Conservation (phyloP, 1,140 invertebrate species). For the Caenorhabditis briggsae region DNA sequence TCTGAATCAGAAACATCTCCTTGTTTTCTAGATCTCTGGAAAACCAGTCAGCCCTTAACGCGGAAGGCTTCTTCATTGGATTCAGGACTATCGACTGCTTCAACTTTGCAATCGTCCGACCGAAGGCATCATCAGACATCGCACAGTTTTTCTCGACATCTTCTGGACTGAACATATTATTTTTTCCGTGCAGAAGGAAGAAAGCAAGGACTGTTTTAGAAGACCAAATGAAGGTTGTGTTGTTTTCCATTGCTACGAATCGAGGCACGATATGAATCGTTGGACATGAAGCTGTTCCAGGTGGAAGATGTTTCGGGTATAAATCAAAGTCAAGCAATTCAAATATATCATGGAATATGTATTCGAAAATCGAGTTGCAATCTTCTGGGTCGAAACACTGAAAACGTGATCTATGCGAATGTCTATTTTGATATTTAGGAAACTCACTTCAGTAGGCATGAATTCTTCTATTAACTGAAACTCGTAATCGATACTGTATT, state of each 20-base stretch:
- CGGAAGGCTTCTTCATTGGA: background rate
- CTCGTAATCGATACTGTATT: conserved; percentile 18
- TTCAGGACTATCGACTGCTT: conserved; percentile 14
- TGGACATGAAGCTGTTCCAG: background rate
- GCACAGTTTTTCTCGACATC: background rate
- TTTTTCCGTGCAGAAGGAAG: background rate
- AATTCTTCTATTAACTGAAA: conserved; percentile 25
- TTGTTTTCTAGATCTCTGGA: background rate
- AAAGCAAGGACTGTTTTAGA: background rate
- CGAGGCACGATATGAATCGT: conserved; percentile 32
- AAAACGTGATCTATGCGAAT: background rate
- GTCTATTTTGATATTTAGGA: too few relatives aligned
- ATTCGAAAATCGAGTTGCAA: background rate
- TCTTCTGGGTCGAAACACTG: conserved; percentile 31
- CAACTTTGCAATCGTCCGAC: background rate
- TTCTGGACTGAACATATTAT: background rate
- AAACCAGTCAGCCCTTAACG: background rate
- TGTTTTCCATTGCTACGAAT: background rate
- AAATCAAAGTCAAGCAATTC: conserved; percentile 28
- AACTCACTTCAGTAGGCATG: background rate
- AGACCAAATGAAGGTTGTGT: background rate
- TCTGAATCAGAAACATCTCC: background rate
- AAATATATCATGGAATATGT: conserved; percentile 37
- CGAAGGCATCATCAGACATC: background rate
- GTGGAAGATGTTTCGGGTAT: background rate